A percentile compares a stretch with the other conserved stretches of the same genome.
These are phyloP conservation scores for Callithrix jacchus DNA, from an alignment of 2,113 vertebrate genomes.

Conservation along the genomic window DNA sequence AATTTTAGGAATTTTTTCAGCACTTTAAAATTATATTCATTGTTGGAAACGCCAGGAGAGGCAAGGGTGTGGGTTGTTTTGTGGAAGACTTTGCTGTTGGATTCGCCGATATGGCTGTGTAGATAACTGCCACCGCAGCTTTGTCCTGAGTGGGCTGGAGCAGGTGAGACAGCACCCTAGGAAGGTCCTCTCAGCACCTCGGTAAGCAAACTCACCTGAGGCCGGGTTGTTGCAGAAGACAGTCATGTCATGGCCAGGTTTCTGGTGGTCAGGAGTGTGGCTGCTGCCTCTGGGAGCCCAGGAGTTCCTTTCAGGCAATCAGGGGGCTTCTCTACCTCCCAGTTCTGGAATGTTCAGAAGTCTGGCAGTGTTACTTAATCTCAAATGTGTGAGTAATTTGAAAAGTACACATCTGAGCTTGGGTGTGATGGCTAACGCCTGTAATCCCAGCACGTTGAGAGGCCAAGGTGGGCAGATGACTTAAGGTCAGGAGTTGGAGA, in stretches of 20 bases:
- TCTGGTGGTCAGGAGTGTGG: fast-evolving
- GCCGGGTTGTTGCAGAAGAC: fast-evolving
- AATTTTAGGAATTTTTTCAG: background rate
- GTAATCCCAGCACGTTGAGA: too few species aligned
- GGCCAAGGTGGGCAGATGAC: too few species aligned
- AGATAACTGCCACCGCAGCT: fast-evolving
- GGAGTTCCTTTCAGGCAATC: fast-evolving
- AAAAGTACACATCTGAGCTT: fast-evolving
- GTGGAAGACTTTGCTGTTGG: background rate
- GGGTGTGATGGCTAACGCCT: too few species aligned
- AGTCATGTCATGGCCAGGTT: fast-evolving
- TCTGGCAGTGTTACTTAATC: fast-evolving
- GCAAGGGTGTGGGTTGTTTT: fast-evolving
- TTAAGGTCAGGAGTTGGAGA: too few species aligned
- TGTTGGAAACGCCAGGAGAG: background rate
- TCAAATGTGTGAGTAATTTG: too few species aligned
- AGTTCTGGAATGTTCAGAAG: background rate
- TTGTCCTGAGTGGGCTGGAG: background rate
- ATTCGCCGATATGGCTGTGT: fast-evolving
- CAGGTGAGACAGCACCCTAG: fast-evolving
- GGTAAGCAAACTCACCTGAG: too few species aligned
- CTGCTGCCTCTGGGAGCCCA: too few species aligned
- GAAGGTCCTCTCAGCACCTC: too few species aligned
- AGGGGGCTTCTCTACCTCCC: background rate
- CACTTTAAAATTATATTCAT: background rate